A percentile compares a stretch with the other conserved stretches of the same genome.
These are phyloP conservation scores for Hirudo medicinalis DNA, from an alignment of 1,140 invertebrate species.

Conservation along the genomic window DNA sequence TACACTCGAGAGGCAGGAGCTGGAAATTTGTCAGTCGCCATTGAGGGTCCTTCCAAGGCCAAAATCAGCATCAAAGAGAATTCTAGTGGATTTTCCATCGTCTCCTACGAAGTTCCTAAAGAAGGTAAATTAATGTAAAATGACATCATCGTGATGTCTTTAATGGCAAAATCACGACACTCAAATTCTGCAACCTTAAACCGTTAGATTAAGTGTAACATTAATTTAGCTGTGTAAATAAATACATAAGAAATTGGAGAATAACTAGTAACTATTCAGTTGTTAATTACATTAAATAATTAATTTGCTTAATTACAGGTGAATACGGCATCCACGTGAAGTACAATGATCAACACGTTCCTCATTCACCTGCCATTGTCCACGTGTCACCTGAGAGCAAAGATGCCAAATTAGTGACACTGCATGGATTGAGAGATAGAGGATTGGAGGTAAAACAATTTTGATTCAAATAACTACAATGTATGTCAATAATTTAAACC, in stretches of 20 bases:
- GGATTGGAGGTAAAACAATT: conserved; percentile 44
- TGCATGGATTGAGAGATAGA: conserved; percentile 45
- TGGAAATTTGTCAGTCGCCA: conserved; percentile 76
- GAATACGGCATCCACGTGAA: conserved; percentile 90
- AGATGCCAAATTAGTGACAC: conserved; percentile 80
- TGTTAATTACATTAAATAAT: too few relatives aligned
- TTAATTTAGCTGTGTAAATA: background rate
- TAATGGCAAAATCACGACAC: too few relatives aligned
- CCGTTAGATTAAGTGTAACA: background rate
- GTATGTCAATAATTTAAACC: background rate
- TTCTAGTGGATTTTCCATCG: conserved; percentile 76
- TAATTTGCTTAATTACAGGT: conserved; percentile 26
- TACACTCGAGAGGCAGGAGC: conserved; percentile 93
- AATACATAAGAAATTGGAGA: too few relatives aligned
- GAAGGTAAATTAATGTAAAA: conserved; percentile 50
- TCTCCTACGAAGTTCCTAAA: conserved; percentile 72
- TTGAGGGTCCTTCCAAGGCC: conserved; percentile 88
- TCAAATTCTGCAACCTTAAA: too few relatives aligned
- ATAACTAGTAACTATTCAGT: too few relatives aligned
- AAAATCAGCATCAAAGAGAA: conserved; percentile 74
- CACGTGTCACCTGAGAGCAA: conserved; percentile 83
- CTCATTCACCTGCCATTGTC: conserved; percentile 84
- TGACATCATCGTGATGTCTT: background rate
- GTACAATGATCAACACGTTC: conserved; percentile 94
- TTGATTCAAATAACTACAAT: background rate